Conservation (phyloP, 1,140 invertebrate genomes). For the Bombus waltoni region DNA sequence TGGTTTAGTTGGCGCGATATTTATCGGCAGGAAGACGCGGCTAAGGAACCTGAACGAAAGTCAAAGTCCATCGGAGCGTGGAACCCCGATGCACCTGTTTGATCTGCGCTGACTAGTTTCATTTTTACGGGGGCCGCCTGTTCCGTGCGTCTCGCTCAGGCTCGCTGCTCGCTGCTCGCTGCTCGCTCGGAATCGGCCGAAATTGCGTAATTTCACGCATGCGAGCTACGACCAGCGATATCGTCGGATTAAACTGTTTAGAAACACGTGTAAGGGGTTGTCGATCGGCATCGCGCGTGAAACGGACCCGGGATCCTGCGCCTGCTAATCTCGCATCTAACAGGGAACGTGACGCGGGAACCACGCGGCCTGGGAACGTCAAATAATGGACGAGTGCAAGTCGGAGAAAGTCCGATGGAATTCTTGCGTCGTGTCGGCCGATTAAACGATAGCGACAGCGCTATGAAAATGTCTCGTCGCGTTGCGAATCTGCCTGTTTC, state of each 20-base stretch:
- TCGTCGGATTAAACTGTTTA: conserved; percentile 48
- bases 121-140: conserved; percentile 44
- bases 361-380: background rate
- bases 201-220: conserved; percentile 56
- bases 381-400: too few species aligned
- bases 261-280: conserved; percentile 51
- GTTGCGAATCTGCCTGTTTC: background rate
- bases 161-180: conserved; percentile 20
- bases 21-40: conserved; percentile 49
- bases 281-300: conserved; percentile 48
- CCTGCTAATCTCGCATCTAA: conserved; percentile 12
- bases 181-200: conserved; percentile 16
- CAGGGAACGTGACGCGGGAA: background rate
- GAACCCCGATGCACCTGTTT: conserved; percentile 50
- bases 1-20: conserved; percentile 17
- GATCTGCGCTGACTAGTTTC: conserved; percentile 48
- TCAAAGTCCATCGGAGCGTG: conserved; percentile 50
- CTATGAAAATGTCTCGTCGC: background rate
- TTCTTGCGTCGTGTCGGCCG: background rate
- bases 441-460: background rate
- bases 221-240: conserved; percentile 31
- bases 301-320: conserved; percentile 3
- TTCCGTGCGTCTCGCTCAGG: background rate
- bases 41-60: conserved; percentile 47
- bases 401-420: background rate